Evolutionary conservation across 2,113 vertebrate genomes (phyloP), one percentile per base, ranked within the genome.

Genomic region (Anas platyrhynchos): DNA sequence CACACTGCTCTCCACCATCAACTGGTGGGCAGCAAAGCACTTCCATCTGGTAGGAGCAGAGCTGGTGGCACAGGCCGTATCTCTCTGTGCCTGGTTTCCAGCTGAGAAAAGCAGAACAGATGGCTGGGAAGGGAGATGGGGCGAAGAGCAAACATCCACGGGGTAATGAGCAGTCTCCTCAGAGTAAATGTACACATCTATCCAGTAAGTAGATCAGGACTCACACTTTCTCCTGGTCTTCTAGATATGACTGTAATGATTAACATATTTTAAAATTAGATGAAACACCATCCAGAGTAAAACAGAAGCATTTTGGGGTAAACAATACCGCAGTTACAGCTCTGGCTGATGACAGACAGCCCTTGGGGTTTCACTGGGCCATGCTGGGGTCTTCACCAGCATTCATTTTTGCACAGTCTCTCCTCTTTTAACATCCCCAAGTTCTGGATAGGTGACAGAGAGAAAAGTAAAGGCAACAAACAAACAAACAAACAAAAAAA

Each of bases 11-110:
- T 82, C 18, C 56, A 62, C 0, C 3, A 73, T n/a, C 21, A 55
- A 73, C 62, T 63, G 34, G 29, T 27, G 43, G 20, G 5, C 7
- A 6, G 48, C 44, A 85, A 65, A 94, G 43, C 32, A 71, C 21
- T 66, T 80, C 75, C 85, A 94, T 72, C 68, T 90, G 83, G 65
- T 59, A 86, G 90, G 59, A 91, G 59, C 26, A 91, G 63, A 89
- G 48, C 58, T 61, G 74, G 69, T 68, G 43, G 68, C 69, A 74
- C 76, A 59, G 62, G 61, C 10, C 13, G 16, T n/a, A 83, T 41
- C 50, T 20, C 6, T 26, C 32, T 84, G 79, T 77, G 52, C 83
- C 74, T 48, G 20, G 71, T 63, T 88, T 93, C 65, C 66, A 90
- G 46, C 59, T 59, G 83, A 72, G 67, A 23, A 46, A 83, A 94